Conservation (phyloP, 2,113 vertebrate genomes). For the Scomber japonicus region DNA sequence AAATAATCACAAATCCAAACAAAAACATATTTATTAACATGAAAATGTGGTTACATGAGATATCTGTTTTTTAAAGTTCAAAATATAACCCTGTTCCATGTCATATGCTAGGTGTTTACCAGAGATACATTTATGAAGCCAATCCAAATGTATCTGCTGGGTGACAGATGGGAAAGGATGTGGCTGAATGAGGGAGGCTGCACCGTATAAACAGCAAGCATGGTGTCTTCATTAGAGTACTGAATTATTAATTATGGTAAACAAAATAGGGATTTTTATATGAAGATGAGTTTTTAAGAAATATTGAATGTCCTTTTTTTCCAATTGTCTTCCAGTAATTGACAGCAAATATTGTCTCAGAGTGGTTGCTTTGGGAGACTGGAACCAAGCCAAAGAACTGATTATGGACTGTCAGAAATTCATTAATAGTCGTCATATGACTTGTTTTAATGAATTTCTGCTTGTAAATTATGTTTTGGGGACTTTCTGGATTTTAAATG, state of each 20-base stretch:
- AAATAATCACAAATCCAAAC: too few species aligned
- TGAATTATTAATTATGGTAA: conserved; percentile 69
- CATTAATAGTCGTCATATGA: conserved; percentile 41
- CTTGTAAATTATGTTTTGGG: conserved; percentile 31
- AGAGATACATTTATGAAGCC: conserved; percentile 9
- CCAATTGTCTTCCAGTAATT: conserved; percentile 49
- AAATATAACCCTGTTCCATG: conserved; percentile 8
- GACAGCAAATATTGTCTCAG: conserved; percentile 59
- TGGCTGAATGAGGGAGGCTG: conserved; percentile 43
- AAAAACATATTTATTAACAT: background rate
- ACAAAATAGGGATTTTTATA: conserved; percentile 57
- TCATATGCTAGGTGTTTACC: conserved; percentile 42
- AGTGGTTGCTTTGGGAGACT: conserved; percentile 26
- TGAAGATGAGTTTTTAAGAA: conserved; percentile 43
- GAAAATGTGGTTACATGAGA: background rate
- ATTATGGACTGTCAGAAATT: conserved; percentile 60
- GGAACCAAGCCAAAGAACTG: conserved; percentile 35
- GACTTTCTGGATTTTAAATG: conserved; percentile 2
- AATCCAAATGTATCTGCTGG: conserved; percentile 37
- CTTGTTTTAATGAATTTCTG: conserved; percentile 27
- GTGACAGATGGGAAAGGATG: conserved; percentile 64
- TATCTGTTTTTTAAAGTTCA: conserved; percentile 21
- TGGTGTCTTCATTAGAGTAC: conserved; percentile 35
- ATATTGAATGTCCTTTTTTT: conserved; percentile 53
- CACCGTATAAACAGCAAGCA: conserved; percentile 37